These are phyloP conservation scores for Aphodius granarius DNA, from an alignment of 2,888 invertebrate species.

Conservation along the genomic window DNA sequence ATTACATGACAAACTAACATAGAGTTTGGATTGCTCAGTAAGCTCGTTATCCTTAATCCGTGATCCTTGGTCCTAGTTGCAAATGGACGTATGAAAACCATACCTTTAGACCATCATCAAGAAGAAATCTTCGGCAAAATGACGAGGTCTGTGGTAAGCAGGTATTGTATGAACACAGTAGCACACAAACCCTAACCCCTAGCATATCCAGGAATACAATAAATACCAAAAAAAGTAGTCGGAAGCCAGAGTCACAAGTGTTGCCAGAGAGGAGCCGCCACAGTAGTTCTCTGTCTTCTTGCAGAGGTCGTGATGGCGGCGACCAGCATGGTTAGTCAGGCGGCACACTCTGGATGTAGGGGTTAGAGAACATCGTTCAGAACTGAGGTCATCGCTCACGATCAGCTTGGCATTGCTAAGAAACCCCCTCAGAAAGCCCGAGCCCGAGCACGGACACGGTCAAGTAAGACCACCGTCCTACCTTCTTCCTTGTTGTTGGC, in stretches of 20 bases:
- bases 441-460: constrained; percentile 51
- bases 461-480: constrained; percentile 54
- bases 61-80: neutral
- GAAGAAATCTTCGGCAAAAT: neutral
- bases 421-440: constrained; percentile 40
- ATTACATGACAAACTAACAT: too few relatives aligned
- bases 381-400: too few relatives aligned
- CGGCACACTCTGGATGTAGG: constrained; percentile 65
- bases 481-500: constrained; percentile 52
- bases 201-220: neutral
- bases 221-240: constrained; percentile 16
- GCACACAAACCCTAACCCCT: neutral
- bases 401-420: neutral
- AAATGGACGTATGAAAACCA: constrained; percentile 30
- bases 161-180: neutral
- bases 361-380: constrained; percentile 66
- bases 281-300: constrained; percentile 62
- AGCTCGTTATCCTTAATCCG: neutral
- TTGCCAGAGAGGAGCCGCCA: constrained; percentile 53
- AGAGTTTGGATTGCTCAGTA: too few relatives aligned
- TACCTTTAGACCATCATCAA: neutral
- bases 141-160: neutral
- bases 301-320: constrained; percentile 59
- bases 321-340: constrained; percentile 52
- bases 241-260: constrained; percentile 27